Evolutionary conservation across 2,888 invertebrate genomes (phyloP).

Genomic region (Nemotelus nigrinus): DNA sequence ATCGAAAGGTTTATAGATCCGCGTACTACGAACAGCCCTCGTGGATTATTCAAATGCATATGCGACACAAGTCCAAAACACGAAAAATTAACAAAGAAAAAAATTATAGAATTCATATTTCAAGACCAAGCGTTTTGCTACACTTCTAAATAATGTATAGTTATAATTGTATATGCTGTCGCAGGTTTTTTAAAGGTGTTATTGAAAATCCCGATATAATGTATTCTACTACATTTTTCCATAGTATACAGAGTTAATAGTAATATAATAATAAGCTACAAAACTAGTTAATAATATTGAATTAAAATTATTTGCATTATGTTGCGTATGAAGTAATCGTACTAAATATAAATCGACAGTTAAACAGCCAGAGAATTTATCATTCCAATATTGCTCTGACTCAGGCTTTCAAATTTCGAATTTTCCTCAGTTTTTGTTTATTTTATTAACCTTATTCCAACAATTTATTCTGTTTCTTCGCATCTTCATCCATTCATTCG

Average conservation of each 20-base stretch:
- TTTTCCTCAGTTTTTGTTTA: conserved; percentile 10
- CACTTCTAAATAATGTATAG: not conserved
- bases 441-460: not conserved
- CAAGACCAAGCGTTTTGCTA: not conserved
- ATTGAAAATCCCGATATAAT: too few species aligned
- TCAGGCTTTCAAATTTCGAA: conserved; percentile 28
- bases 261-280: conserved; percentile 20
- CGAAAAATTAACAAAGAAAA: too few species aligned
- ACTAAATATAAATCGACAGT: conserved; percentile 49
- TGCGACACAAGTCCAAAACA: too few species aligned
- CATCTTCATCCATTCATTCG: conserved; percentile 1
- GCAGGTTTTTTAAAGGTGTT: too few species aligned
- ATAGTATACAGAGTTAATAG: not conserved
- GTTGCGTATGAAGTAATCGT: not conserved
- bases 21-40: too few species aligned
- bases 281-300: conserved; percentile 33
- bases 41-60: too few species aligned
- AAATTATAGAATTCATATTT: not conserved
- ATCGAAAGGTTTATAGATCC: too few species aligned
- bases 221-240: not conserved
- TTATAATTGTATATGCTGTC: not conserved
- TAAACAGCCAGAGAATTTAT: conserved; percentile 46
- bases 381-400: conserved; percentile 43
- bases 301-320: conserved; percentile 23
- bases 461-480: not conserved